Base-by-base conservation (phyloP, 2,888 invertebrate genomes). In the Hetaerina titia region DNA sequence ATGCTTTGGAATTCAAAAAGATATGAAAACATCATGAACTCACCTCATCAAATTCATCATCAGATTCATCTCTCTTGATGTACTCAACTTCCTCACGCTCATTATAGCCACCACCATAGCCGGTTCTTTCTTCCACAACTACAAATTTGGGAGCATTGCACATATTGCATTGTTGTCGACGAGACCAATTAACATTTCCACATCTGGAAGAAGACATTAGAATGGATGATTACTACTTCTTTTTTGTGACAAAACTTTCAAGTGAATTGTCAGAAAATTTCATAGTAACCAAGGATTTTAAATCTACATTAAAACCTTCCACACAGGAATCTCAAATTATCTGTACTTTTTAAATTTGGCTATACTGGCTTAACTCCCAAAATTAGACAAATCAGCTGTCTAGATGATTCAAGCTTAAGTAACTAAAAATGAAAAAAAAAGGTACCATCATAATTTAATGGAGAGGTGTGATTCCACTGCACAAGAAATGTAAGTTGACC, bases 131-230 rank as follows among this genome's bases (percentile, higher is more conserved):
- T 96, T 98, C 98, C 94, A 97, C 98, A 97, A 99, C 99, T 31
- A 99, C 99, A 96, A 99, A 99, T 97, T 99, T 99, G 0, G 99
- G 99, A 8, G 99, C 99, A 97, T 99, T 99, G 97, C 99, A 99
- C 97, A 99, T 99, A 97, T 99, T 99, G 97, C 99, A 99, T 95
- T 98, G 99, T 96, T 98, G 98, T 95, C 99, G 97, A 95, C 99
- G 97, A 57, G 99, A 99, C 99, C 99, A 99, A 97, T 99, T 99
- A 19, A 99, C 99, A 97, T 99, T 99, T n/a, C 99, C 99, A 97
- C 99, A 99, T 97, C 97, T 97, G 81, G 25, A 74, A 95, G 95
- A 94, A 57, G 19, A 69, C 9, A 92, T 64, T n/a, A 74, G 31
- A 17, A 81, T 11, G 81, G n/a, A 22, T 69, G 56, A 74, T 74